These are phyloP conservation scores for Lipophrys pholis DNA, from an alignment of 2,113 vertebrate species.

Conservation along the genomic window DNA sequence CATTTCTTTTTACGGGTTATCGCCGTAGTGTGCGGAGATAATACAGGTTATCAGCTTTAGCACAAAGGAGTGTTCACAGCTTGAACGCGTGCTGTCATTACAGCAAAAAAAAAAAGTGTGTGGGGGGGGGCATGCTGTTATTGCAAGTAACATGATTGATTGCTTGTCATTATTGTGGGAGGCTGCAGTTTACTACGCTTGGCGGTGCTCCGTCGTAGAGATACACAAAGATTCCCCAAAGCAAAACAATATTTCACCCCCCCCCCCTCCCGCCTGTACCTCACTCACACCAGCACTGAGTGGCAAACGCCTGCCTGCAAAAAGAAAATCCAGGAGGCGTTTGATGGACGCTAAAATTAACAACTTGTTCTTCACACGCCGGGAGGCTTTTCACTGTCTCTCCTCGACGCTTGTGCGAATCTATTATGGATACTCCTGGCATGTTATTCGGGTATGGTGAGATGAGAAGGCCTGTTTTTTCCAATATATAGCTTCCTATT, in stretches of 20 bases:
- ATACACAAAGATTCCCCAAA: conserved; percentile 47
- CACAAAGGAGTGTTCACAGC: too few species aligned
- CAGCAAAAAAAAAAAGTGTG: too few species aligned
- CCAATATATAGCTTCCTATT: conserved; percentile 38
- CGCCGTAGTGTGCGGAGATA: too few species aligned
- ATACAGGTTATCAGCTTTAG: too few species aligned
- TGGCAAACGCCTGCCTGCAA: conserved; percentile 35
- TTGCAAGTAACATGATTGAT: conserved; percentile 20
- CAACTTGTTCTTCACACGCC: conserved; percentile 48
- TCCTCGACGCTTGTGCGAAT: conserved; percentile 22
- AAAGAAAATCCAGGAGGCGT: conserved; percentile 32
- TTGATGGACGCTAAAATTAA: conserved; percentile 65
- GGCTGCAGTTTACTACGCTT: conserved; percentile 32
- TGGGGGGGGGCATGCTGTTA: neutral
- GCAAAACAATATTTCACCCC: conserved; percentile 45
- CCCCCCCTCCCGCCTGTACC: neutral
- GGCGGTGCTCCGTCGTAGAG: conserved; percentile 27
- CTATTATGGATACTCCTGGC: conserved; percentile 50
- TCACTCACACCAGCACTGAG: conserved; percentile 15
- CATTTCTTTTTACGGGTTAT: too few species aligned
- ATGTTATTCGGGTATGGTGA: conserved; percentile 58
- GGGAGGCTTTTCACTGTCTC: conserved; percentile 37
- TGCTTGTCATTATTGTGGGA: conserved; percentile 30
- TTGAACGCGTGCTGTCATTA: too few species aligned
- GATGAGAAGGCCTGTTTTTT: conserved; percentile 51